phyloP scores from a whole-genome alignment of 2,797 vertebrate genomes.

The Fringilla coelebs region DNA sequence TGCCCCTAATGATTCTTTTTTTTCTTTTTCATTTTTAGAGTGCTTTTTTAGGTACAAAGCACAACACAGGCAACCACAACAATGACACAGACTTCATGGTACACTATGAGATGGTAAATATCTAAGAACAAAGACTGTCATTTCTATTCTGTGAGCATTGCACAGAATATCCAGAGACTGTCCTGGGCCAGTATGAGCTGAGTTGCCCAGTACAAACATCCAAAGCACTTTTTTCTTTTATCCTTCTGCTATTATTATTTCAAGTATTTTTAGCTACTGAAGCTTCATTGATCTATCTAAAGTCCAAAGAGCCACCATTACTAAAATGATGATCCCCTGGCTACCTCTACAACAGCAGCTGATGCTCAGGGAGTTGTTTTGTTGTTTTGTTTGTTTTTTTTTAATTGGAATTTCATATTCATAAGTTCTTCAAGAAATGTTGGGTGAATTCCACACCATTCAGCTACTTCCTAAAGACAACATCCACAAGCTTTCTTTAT shows the following conservation, averaged over 20 bases:
- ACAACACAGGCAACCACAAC: not conserved
- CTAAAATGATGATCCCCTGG: not conserved
- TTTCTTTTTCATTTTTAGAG: not conserved
- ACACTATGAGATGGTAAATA: not conserved
- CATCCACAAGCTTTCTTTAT: not conserved
- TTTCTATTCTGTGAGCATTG: not conserved
- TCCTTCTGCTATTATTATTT: not conserved
- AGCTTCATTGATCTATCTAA: not conserved
- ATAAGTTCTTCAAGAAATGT: not conserved
- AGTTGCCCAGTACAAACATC: not conserved
- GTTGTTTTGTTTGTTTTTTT: not conserved
- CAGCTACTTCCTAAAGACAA: not conserved
- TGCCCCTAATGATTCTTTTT: not conserved
- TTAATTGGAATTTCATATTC: not conserved
- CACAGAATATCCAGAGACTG: not conserved
- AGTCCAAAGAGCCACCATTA: not conserved
- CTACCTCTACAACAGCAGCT: not conserved
- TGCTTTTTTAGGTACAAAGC: not conserved
- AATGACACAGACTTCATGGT: not conserved
- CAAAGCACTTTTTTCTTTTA: not conserved
- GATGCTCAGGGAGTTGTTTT: not conserved
- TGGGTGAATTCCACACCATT: not conserved
- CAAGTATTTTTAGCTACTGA: not conserved
- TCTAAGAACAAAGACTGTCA: not conserved
- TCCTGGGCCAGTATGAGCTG: not conserved